Evolutionary conservation across 92 coral and sea anemone genomes (phyloP), one percentile per base, ranked within the genome.

Genomic region (Paragorgia papillata): DNA sequence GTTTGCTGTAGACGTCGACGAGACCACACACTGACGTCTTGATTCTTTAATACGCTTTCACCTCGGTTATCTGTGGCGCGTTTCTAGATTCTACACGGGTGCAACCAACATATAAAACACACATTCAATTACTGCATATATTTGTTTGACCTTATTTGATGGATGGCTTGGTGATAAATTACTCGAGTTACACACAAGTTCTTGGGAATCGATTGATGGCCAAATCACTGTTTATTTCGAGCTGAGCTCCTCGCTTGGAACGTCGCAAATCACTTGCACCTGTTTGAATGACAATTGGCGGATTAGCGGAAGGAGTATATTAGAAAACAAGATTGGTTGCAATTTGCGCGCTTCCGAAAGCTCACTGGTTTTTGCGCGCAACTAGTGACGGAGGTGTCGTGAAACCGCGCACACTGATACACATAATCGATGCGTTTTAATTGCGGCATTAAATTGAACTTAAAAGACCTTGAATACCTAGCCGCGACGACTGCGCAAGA

Each of bases 81-180:
- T 12, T 5, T 37, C 43, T 37, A 12, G 43, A 37, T 46, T 46
- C n/a, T 15, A 37, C 39, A 37, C 32, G 7, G 28, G 34, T 32
- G 26, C 39, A 34, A 46, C n/a, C 31, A 54, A 48, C 32, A 49
- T 18, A 27, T 53, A 20, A 8, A 53, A 31, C 62, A 29, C 46
- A n/a, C 20, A 33, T 25, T 50, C 77, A 70, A 70, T 70, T 70
- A 70, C 62, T 53, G 77, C 77, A 70, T 70, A 51, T 30, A 70
- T 70, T 9, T 53, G 77, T 53, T 70, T 70, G 77, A 70, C 77
- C 77, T 70, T 70, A 70, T 53, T 50, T 70, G 62, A 50, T 46
- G 22, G 24, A 57, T 50, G 43, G 55, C 34, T 32, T 31, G 34
- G 22, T 43, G 74, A 30, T 32, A 7, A 14, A 28, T 64, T 33